Conservation (phyloP, 2,888 invertebrate species). For the Synanthedon myopaeformis region DNA sequence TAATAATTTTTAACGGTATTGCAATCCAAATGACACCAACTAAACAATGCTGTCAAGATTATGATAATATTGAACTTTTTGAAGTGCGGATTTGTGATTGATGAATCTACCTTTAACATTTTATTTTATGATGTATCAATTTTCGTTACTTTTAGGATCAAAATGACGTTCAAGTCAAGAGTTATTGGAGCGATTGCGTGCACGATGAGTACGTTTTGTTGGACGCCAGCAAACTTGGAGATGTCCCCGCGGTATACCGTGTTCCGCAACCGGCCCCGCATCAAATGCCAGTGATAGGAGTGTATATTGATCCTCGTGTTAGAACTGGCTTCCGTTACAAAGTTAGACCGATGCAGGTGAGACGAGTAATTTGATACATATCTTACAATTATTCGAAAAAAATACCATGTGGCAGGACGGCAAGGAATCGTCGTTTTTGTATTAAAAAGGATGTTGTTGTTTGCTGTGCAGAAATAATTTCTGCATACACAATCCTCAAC, state of each 20-base stretch:
- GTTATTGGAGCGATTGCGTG: slow-evolving; percentile 35
- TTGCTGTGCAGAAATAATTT: slow-evolving; percentile 27
- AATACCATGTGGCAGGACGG: slow-evolving; percentile 24
- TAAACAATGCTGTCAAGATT: slow-evolving; percentile 1
- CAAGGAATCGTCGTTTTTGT: slow-evolving; percentile 36
- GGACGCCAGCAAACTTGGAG: slow-evolving; percentile 73
- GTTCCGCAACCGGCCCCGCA: slow-evolving; percentile 72
- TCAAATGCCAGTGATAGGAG: slow-evolving; percentile 78
- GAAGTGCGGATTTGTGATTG: slow-evolving; percentile 10
- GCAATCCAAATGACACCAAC: not conserved
- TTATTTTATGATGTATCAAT: slow-evolving; percentile 5
- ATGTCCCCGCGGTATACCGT: slow-evolving; percentile 75
- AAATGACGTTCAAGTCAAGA: slow-evolving; percentile 31
- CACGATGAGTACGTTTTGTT: slow-evolving; percentile 50
- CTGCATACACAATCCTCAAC: slow-evolving; percentile 46
- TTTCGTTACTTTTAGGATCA: slow-evolving; percentile 34
- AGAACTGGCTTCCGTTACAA: slow-evolving; percentile 81
- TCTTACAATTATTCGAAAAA: slow-evolving; percentile 16
- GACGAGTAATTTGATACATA: slow-evolving; percentile 37
- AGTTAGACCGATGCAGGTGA: slow-evolving; percentile 74
- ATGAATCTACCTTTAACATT: not conserved
- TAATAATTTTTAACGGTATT: slow-evolving; percentile 7
- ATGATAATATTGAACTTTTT: slow-evolving; percentile 9
- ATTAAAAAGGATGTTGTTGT: slow-evolving; percentile 45
- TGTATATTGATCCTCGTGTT: slow-evolving; percentile 78